Percentiles rank a stretch among this genome's conserved stretches.
phyloP scores from a whole-genome alignment of 2,888 invertebrate species.

The Arctia plantaginis region DNA sequence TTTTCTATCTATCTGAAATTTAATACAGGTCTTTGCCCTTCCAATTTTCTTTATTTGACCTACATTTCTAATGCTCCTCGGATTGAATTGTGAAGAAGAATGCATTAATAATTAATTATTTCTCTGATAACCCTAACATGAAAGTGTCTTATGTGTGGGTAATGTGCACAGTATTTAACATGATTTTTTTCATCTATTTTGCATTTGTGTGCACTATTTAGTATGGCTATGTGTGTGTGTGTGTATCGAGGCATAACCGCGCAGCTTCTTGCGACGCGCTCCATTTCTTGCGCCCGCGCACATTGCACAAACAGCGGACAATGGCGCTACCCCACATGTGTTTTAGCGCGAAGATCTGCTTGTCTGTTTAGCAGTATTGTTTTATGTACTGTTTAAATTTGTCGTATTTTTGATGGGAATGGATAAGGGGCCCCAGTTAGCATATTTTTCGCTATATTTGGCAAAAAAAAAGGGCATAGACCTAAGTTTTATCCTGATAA shows the following conservation, averaged over 20 bases:
- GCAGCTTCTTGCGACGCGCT: slow-evolving; percentile 70
- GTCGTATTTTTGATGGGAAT: slow-evolving; percentile 23
- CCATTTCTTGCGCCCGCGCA: slow-evolving; percentile 64
- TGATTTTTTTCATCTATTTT: background rate
- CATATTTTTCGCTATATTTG: no score
- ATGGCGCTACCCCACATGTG: slow-evolving; percentile 48
- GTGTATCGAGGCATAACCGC: slow-evolving; percentile 43
- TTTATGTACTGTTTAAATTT: slow-evolving; percentile 20
- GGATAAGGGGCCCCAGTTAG: no score
- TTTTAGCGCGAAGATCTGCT: slow-evolving; percentile 32
- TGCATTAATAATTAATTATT: background rate
- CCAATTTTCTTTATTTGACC: background rate
- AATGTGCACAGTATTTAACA: background rate
- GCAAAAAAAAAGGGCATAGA: no score
- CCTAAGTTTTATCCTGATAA: no score
- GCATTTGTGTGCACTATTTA: background rate
- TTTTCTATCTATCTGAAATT: background rate
- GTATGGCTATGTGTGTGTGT: slow-evolving; percentile 16
- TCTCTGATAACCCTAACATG: background rate
- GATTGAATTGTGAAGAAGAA: background rate
- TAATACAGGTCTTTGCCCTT: background rate
- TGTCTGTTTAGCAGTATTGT: slow-evolving; percentile 41
- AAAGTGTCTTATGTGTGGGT: background rate
- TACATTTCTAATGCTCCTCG: background rate
- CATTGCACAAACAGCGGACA: slow-evolving; percentile 56